These are phyloP conservation scores for Tortrix viridana DNA, from an alignment of 2,888 invertebrate genomes.

Conservation along the genomic window DNA sequence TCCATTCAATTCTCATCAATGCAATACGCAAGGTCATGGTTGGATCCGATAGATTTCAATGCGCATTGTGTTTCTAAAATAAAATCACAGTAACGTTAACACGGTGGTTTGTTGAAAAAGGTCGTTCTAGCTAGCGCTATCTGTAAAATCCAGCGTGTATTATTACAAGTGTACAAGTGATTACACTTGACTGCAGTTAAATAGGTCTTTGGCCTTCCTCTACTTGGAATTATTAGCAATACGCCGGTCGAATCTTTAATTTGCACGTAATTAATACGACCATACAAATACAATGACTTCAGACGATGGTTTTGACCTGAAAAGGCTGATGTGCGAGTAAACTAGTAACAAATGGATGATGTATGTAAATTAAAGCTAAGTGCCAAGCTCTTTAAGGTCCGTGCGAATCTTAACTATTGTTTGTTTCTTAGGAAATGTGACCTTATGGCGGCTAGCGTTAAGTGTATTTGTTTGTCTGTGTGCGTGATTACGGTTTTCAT, in stretches of 20 bases:
- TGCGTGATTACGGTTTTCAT: too few relatives aligned
- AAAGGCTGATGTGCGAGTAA: slow-evolving; percentile 47
- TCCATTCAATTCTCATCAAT: slow-evolving; percentile 31
- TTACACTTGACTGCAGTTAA: slow-evolving; percentile 49
- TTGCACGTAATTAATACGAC: slow-evolving; percentile 30
- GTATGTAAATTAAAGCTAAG: slow-evolving; percentile 66
- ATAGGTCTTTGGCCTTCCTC: slow-evolving; percentile 50
- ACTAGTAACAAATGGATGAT: slow-evolving; percentile 60
- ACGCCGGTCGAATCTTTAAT: slow-evolving; percentile 28
- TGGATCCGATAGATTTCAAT: slow-evolving; percentile 27
- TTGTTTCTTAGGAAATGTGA: slow-evolving; percentile 40
- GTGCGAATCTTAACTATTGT: slow-evolving; percentile 71
- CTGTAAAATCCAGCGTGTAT: slow-evolving; percentile 36
- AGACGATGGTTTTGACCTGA: slow-evolving; percentile 42
- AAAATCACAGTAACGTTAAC: slow-evolving; percentile 22
- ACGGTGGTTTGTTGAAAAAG: slow-evolving; percentile 4
- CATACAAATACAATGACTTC: slow-evolving; percentile 28
- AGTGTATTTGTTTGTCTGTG: too few relatives aligned
- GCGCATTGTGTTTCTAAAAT: slow-evolving; percentile 28
- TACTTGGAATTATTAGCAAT: slow-evolving; percentile 30
- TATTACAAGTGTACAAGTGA: slow-evolving; percentile 44
- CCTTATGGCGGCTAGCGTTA: too few relatives aligned
- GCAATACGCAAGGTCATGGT: slow-evolving; percentile 34
- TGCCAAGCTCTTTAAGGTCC: slow-evolving; percentile 57
- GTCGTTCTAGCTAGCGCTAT: slow-evolving; percentile 15